Evolutionary conservation across 2,797 vertebrate genomes (phyloP).

Genomic region (Bradypodion pumilum): DNA sequence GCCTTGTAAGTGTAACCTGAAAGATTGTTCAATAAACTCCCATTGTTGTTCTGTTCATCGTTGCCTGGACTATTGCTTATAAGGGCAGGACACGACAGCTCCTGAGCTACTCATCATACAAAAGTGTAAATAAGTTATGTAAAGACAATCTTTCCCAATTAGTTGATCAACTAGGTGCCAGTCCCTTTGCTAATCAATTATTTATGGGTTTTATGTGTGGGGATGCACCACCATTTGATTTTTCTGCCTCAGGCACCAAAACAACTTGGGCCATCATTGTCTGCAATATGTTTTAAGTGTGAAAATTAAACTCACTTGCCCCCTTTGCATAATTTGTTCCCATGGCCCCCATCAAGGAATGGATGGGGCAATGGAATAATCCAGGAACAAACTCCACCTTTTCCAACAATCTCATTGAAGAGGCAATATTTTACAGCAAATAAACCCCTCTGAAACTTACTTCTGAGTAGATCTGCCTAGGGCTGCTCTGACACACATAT

Average conservation of each 20-base stretch:
- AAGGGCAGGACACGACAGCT: too few species aligned
- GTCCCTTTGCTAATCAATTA: conserved; percentile 8
- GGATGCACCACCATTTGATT: neutral
- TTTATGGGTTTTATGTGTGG: neutral
- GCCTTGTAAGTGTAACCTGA: too few species aligned
- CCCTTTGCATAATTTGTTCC: conserved; percentile 19
- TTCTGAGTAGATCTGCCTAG: neutral
- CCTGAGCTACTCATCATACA: neutral
- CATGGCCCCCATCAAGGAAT: neutral
- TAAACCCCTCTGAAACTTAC: neutral
- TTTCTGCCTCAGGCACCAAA: conserved; percentile 1
- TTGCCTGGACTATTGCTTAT: too few species aligned
- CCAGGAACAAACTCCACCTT: neutral
- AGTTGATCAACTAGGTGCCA: neutral
- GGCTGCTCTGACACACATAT: too few species aligned
- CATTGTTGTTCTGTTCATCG: too few species aligned
- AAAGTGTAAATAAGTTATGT: neutral
- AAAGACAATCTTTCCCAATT: neutral
- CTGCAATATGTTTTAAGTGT: conserved; percentile 11
- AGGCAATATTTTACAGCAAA: too few species aligned
- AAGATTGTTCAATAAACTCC: too few species aligned
- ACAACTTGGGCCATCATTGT: neutral
- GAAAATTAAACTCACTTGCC: conserved; percentile 21
- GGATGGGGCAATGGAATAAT: neutral
- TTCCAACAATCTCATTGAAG: neutral